Evolutionary conservation across 2,113 vertebrate genomes (phyloP).

Genomic region (Prolemur simus): DNA sequence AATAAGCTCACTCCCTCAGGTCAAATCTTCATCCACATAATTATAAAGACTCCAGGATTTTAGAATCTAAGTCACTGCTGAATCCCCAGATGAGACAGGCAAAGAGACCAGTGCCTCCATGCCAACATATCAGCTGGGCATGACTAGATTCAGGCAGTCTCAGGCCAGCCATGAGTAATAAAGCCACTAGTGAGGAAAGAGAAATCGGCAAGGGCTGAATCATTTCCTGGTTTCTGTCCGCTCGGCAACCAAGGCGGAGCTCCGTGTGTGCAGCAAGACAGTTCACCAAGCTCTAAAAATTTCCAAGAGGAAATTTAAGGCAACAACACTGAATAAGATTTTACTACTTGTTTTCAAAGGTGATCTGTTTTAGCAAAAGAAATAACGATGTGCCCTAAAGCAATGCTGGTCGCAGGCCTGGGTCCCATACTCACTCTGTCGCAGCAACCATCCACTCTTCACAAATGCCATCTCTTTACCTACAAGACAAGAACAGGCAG

Average conservation of each 20-base stretch:
- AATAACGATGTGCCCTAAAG: neutral
- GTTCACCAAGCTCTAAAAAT: neutral
- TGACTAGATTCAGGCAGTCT: neutral
- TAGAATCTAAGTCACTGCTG: neutral
- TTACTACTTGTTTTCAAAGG: neutral
- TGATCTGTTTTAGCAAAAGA: neutral
- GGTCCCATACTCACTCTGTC: constrained; percentile 84
- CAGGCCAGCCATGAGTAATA: neutral
- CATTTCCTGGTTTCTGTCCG: neutral
- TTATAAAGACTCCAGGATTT: neutral
- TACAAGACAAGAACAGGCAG: constrained; percentile 37
- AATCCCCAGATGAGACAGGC: neutral
- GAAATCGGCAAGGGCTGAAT: neutral
- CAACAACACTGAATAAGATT: neutral
- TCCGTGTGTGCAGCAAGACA: neutral
- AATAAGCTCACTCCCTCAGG: neutral
- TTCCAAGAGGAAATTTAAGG: neutral
- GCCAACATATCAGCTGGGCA: neutral
- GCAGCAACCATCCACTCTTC: constrained; percentile 88
- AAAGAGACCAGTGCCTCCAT: neutral
- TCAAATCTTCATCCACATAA: neutral
- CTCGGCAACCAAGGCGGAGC: neutral
- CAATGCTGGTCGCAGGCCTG: neutral
- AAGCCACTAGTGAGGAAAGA: neutral
- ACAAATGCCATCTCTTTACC: constrained; percentile 84